Evolutionary conservation across 2,797 vertebrate species (phyloP), one percentile per base, ranked within the genome.

Genomic region (Trichosurus vulpecula): DNA sequence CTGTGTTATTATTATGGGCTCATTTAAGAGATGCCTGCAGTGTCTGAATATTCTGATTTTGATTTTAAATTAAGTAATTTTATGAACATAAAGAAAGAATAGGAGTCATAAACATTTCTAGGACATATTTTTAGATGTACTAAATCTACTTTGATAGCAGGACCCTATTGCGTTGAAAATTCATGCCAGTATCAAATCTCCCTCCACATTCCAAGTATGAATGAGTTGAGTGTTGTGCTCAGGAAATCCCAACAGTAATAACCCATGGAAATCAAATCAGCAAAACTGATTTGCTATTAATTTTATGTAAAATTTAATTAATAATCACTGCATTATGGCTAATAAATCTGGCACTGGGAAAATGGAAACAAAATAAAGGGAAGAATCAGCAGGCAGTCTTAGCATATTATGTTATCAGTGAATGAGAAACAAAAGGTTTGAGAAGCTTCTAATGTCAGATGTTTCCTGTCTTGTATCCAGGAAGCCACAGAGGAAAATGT

Each of bases 161-260:
- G 31, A 90, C 51, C 51, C 90, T 31, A 35, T 11, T 35, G n/a
- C 27, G 91, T 8, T 96, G n/a, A 94, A 93, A 92, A 91, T 92
- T 92, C 58, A 93, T 90, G 16, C 12, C 54, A 90, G 9, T 5
- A 89, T 92, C 2, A 51, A 90, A 91, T 92, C 89, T 54, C 4
- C 41, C 55, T 74, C 35, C 52, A 52, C 5, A 52, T 93, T n/a
- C 14, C 3, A 53, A 89, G 53, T 87, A 90, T 54, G 6, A 91
- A 31, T 52, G 52, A 55, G 95, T 54, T 54, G 27, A 87, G 29
- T 57, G 5, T 52, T 97, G 0, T 1, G 12, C 2, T 93, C 91
- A 52, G 89, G 90, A 94, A 95, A 95, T 13, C 96, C 3, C 89
- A 89, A 0, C 1, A 96, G 66, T 30, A 90, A 95, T 95, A 97